Evolutionary conservation across 2,888 invertebrate genomes (phyloP), one percentile per base, ranked within the genome.

Genomic region (Hermaeophaga mercurialis): DNA sequence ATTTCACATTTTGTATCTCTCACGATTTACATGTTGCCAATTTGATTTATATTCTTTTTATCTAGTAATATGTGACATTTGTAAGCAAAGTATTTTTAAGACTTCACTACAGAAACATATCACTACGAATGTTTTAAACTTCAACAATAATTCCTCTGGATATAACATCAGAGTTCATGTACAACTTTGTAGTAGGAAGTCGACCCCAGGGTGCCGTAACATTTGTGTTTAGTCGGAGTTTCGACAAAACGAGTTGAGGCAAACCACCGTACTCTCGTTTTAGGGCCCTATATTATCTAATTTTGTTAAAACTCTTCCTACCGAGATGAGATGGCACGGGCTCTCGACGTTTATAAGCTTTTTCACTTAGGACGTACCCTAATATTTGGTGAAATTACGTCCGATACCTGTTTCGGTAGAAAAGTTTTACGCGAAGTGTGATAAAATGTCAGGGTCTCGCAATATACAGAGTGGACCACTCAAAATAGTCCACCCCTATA

Each of bases 121-220:
- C n/a, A n/a, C n/a, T n/a, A n/a, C n/a, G n/a, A 31, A 31, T 12
- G 31, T 31, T 31, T 12, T 1, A 31, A 3, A 11, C 31, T 12
- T 9, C 26, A 26, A 2, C 26, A 2, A 31, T 31, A 31, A 31
- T 31, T 31, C 12, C 11, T 31, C 12, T 6, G 31, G 31, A 31
- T 12, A 6, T 31, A 31, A 31, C 31, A 24, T 33, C 33, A 17
- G 43, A 45, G 31, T 19, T 31, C 45, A 33, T 45, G 45, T 31
- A 33, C 18, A 31, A 31, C 33, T 31, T 45, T 45, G 33, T 31
- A 45, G 31, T 11, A 33, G 33, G 18, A 45, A 45, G 45, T 33
- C 45, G 31, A 18, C 45, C 43, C 45, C 17, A 11, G 45, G 45
- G 45, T 33, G 18, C 11, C 45, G 14, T 45, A 33, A 45, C 31